Evolutionary conservation across 2,113 vertebrate genomes (phyloP).

Genomic region (Carollia perspicillata): DNA sequence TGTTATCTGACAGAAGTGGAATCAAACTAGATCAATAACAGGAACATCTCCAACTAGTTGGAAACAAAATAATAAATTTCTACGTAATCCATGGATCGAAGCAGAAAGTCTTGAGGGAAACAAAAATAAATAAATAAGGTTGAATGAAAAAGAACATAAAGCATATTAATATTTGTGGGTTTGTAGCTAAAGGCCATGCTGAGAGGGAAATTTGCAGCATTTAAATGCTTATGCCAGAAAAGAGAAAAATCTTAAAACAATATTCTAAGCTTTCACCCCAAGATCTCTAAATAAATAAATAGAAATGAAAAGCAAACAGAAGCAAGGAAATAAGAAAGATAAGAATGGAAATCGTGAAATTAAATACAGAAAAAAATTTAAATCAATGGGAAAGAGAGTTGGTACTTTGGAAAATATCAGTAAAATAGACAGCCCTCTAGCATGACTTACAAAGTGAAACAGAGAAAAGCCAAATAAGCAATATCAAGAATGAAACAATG

Average conservation of each 20-base stretch:
- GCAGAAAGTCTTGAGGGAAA: not conserved
- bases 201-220: not conserved
- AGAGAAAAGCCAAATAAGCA: not conserved
- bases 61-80: not conserved
- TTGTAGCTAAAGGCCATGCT: not conserved
- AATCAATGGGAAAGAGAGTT: not conserved
- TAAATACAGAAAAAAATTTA: not conserved
- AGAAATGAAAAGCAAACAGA: not conserved
- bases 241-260: not conserved
- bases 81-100: not conserved
- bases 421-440: not conserved
- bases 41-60: not conserved
- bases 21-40: not conserved
- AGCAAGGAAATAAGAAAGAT: not conserved
- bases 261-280: not conserved
- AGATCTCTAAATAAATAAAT: not conserved
- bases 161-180: not conserved
- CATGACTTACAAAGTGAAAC: not conserved
- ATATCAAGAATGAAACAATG: not conserved
- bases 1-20: not conserved
- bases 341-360: not conserved
- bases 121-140: not conserved
- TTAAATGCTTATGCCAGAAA: not conserved
- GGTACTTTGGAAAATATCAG: constrained; percentile 26
- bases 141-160: not conserved